Evolutionary conservation across 2,113 vertebrate species (phyloP), one percentile per base, ranked within the genome.

Genomic region (Peromyscus californicus): DNA sequence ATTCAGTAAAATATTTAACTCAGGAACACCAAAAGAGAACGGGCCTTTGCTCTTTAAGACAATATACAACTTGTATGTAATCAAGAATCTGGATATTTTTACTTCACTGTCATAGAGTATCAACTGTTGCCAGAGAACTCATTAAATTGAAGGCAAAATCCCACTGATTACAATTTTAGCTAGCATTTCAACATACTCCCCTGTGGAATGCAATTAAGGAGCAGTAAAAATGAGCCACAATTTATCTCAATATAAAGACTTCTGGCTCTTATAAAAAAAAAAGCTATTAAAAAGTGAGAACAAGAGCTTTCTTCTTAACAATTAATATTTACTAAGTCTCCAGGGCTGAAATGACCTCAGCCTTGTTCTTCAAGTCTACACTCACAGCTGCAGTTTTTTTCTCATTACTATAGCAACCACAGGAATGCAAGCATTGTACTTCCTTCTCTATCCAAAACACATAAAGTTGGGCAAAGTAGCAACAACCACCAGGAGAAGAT

Each of bases 281-380:
- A 36, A 98, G 79, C 98, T 96, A 98, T 98, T 98, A 98, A 93
- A 98, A 98, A 98, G 98, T 98, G 87, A 87, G 95, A 98, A 93
- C 91, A 97, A 97, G 91, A 99, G 99, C 98, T 99, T 99, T 99
- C 98, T 99, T 99, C 99, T 99, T 99, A 99, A 99, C 99, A 99
- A 99, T 99, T 99, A 99, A 99, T 99, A 99, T 99, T 99, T 99
- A 99, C 99, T 98, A 98, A 99, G 99, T 99, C 99, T 99, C 99
- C 97, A 97, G 99, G 98, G 99, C 98, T 98, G 98, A 99, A 99
- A 99, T 99, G 99, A 99, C 99, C 99, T 99, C 99, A 99, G 99
- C 98, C 99, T 98, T 98, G 98, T 98, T 76, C 98, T 98, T 97
- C 98, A 98, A 98, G 97, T 98, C 98, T 99, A 99, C 99, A 99